phyloP scores from a whole-genome alignment of 2,113 vertebrate genomes.

The Carassius auratus region DNA sequence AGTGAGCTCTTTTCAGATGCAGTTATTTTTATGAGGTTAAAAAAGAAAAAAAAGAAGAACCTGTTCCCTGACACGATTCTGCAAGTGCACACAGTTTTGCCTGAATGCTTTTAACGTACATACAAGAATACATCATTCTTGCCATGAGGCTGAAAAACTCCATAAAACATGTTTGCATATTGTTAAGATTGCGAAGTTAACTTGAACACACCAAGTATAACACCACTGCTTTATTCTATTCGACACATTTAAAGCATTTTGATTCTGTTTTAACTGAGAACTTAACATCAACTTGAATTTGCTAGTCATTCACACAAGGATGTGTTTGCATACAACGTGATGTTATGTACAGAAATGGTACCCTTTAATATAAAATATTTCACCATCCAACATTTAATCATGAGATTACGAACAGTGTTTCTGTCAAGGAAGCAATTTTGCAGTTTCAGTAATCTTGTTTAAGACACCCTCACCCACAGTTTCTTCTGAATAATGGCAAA shows the following conservation, averaged over 20 bases:
- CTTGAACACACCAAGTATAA: not conserved
- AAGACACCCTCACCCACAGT: not conserved
- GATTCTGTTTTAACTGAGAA: not conserved
- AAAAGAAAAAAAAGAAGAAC: conserved; percentile 7
- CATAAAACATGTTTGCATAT: not conserved
- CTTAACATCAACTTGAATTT: not conserved
- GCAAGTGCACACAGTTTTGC: conserved; percentile 14
- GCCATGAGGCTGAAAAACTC: not conserved
- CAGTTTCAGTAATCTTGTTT: conserved; percentile 39
- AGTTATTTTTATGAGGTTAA: conserved; percentile 15
- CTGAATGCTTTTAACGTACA: conserved; percentile 15
- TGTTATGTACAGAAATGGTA: not conserved
- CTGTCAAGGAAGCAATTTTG: conserved; percentile 31
- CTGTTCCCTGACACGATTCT: conserved; percentile 14
- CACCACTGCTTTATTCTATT: not conserved
- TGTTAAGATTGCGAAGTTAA: not conserved
- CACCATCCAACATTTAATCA: conserved; percentile 30
- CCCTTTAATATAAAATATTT: conserved; percentile 41
- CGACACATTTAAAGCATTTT: not conserved
- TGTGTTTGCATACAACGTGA: conserved; percentile 7
- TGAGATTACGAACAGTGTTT: conserved; percentile 36
- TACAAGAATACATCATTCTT: not conserved
- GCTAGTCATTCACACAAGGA: not conserved
- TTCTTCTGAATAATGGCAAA: conserved; percentile 2
- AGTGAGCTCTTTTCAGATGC: not conserved